Percentiles rank a stretch among this genome's conserved stretches.
phyloP scores from a whole-genome alignment of 2,797 vertebrate genomes.

The Vespertilio murinus region DNA sequence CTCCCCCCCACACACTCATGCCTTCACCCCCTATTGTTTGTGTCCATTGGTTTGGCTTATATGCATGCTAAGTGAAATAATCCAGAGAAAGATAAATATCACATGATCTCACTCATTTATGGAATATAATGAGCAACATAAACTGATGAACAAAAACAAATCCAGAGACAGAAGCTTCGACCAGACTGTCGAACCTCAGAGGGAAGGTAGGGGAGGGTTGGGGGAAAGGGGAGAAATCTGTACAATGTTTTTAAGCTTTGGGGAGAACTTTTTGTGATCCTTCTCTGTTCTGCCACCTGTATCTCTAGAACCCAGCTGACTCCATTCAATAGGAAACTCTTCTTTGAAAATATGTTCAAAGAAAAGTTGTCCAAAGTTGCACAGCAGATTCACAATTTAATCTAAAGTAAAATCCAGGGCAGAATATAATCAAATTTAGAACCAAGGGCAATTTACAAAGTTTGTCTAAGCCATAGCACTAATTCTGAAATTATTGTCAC shows the following conservation, averaged over 20 bases:
- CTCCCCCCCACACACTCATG: no score
- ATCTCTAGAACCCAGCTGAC: background rate
- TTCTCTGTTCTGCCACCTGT: background rate
- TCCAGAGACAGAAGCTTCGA: no score
- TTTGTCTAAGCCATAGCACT: constrained; percentile 24
- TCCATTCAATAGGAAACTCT: constrained; percentile 17
- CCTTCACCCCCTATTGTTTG: no score
- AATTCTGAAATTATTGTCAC: constrained; percentile 33
- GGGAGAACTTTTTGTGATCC: background rate
- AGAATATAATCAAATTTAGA: constrained; percentile 53
- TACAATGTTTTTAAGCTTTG: background rate
- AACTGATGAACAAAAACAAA: no score
- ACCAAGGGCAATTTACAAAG: background rate
- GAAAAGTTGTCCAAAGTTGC: background rate
- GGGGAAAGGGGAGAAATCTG: background rate
- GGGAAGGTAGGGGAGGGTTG: no score
- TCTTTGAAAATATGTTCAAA: constrained; percentile 36
- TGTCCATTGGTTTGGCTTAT: no score
- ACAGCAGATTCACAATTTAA: constrained; percentile 27
- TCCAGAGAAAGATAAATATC: no score
- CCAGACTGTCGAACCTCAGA: no score
- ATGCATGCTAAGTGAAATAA: no score
- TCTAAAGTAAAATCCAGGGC: constrained; percentile 16
- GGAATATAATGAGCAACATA: no score
- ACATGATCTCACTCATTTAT: no score